Base-by-base conservation (phyloP, 2,888 invertebrate genomes). In the Kryphioiulus occultus region DNA sequence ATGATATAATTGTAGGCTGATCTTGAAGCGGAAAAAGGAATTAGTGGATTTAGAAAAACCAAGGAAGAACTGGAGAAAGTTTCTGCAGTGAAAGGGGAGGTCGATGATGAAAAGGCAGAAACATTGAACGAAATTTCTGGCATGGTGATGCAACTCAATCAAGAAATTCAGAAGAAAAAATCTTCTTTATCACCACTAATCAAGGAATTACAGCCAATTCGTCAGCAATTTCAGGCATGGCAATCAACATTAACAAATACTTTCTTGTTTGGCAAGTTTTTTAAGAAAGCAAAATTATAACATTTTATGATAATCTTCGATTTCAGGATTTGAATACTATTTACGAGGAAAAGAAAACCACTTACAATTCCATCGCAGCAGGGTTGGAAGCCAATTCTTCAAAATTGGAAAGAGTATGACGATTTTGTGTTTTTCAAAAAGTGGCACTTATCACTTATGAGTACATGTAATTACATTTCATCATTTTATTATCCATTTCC, bases 281-380 rank as follows among this genome's bases (percentile, higher is more conserved):
- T 4, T n/a, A 9, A 4, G 35, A 30, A 83, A 83, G 4, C 35
- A 1, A 12, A 35, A 35, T 22, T 83, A 30, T 30, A 30, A 30
- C 22, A 68, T 12, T 9, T 86, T 86, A 39, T 7, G 7, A 85
- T 85, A 1, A 22, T 85, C 42, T 17, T n/a, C 17, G 5, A 39
- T 53, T 59, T 22, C 94, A 95, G 92, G 93, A 94, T 88, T 91
- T 95, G 59, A 94, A 94, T 89, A 94, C 94, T 90, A 94, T 94
- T 90, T 95, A 94, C 91, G 95, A 95, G 90, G 94, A 95, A 90
- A 94, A 94, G 92, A 95, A 95, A 91, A 91, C 92, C 89, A 91
- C 94, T 35, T 95, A 95, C 91, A 95, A 95, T 91, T 94, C 95
- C 4, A 93, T 94, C 87, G 93, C 94, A 82, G 93, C 94, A 17